A percentile compares a stretch with the other conserved stretches of the same genome.
Evolutionary conservation across 2,888 invertebrate genomes (phyloP).

Genomic region (Drosophila parthenogenetica): DNA sequence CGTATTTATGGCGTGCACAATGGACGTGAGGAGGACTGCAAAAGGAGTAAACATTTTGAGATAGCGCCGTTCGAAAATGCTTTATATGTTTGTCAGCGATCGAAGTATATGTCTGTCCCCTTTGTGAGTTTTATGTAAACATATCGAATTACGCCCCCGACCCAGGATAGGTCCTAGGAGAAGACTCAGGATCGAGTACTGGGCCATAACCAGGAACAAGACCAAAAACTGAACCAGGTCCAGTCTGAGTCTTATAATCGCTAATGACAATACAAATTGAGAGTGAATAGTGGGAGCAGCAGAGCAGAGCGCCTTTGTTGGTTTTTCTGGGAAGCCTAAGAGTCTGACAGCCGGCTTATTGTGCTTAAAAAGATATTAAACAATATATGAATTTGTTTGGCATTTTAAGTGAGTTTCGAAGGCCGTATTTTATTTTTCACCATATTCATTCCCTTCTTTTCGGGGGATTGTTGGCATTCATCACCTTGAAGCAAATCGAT

Average conservation of each 20-base stretch:
- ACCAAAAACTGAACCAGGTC: slow-evolving; percentile 4
- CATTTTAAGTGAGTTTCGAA: slow-evolving; percentile 65
- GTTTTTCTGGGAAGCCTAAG: slow-evolving; percentile 59
- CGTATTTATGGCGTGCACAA: slow-evolving; percentile 69
- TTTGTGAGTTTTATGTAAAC: slow-evolving; percentile 73
- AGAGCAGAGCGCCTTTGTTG: slow-evolving; percentile 57
- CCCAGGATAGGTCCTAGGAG: slow-evolving; percentile 18
- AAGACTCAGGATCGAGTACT: background rate
- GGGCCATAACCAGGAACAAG: background rate
- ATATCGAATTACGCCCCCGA: slow-evolving; percentile 71
- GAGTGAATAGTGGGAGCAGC: slow-evolving; percentile 25
- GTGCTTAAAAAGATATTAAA: slow-evolving; percentile 69
- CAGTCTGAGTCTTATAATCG: slow-evolving; percentile 64
- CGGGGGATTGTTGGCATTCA: slow-evolving; percentile 29
- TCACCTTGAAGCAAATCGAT: slow-evolving; percentile 66
- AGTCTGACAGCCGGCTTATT: slow-evolving; percentile 59
- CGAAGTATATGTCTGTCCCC: slow-evolving; percentile 39
- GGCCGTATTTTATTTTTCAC: slow-evolving; percentile 24
- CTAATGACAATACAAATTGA: slow-evolving; percentile 79
- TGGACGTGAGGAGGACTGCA: slow-evolving; percentile 34
- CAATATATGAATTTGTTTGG: slow-evolving; percentile 61
- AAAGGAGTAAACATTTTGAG: slow-evolving; percentile 80
- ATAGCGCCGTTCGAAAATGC: slow-evolving; percentile 75
- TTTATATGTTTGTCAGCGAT: slow-evolving; percentile 78
- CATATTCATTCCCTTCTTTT: slow-evolving; percentile 1